Base-by-base conservation (phyloP, 2,888 invertebrate genomes). In the Drepanosiphum platanoidis region DNA sequence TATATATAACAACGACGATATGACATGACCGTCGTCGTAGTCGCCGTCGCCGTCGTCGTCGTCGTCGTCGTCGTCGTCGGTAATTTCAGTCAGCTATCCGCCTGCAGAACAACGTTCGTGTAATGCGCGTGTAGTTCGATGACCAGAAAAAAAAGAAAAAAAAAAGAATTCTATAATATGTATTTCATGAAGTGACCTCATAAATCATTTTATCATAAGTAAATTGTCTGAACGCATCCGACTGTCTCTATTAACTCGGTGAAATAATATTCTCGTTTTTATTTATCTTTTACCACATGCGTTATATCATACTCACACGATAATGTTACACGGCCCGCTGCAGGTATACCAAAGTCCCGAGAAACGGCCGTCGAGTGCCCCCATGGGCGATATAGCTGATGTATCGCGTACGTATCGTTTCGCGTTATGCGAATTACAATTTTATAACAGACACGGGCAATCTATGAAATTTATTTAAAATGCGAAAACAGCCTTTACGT, bases 141-240 rank as follows among this genome's bases (percentile, higher is more conserved):
- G 81, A 82, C 81, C 81, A 82, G 81, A 82, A 82, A 61, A 72
- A 81, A 71, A 80, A 9, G 27, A 80, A 82, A 71, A 82, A 82
- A 61, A 72, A 81, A 71, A 80, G 18, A 36, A 80, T 70, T 80
- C 68, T 70, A 34, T 15, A n/a, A n/a, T n/a, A 27, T 11, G 46
- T 79, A 32, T 66, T 66, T 79, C 34, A 46, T n/a, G n/a, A n/a
- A n/a, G 46, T 68, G 79, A 79, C 79, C 79, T 66, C 79, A 68
- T 68, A 79, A 11, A 18, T 78, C 39, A 64, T 64, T 78, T 78
- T 64, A 78, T 64, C 32, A n/a, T 66, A 42, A 77, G 30, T 78
- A 42, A 64, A 78, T 78, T 64, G 64, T 64, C 39, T 30, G 22
- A 77, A n/a, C n/a, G n/a, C 64, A 61, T 64, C 64, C 39, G 39